Percentiles rank a stretch among this genome's conserved stretches.
phyloP scores from a whole-genome alignment of 2,797 vertebrate genomes.

The Enteromius radiatus region DNA sequence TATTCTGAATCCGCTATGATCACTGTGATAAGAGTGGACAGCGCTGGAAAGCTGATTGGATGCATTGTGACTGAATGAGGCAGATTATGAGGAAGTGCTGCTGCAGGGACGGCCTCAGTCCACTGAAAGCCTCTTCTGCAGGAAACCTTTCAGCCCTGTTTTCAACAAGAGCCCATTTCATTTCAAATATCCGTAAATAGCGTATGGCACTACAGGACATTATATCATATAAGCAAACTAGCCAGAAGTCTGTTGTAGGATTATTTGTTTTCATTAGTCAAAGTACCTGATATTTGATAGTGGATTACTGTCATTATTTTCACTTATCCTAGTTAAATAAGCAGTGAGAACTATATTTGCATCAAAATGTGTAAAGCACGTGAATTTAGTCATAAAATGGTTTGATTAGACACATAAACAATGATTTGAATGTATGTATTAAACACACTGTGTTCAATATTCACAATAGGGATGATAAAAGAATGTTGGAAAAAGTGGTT shows the following conservation, averaged over 20 bases:
- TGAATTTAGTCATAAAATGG: too few species aligned
- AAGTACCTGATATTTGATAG: neutral
- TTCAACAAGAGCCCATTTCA: conserved; percentile 35
- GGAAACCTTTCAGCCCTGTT: conserved; percentile 9
- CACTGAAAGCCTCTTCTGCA: conserved; percentile 31
- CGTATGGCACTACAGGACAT: neutral
- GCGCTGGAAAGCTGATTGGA: conserved; percentile 54
- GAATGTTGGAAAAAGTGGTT: neutral
- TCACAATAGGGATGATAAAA: neutral
- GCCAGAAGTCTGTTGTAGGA: conserved; percentile 6
- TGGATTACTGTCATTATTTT: neutral
- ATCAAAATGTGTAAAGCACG: neutral
- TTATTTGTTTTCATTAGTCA: conserved; percentile 28
- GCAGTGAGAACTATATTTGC: neutral
- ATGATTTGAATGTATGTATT: neutral
- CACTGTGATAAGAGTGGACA: conserved; percentile 50
- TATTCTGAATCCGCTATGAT: conserved; percentile 49
- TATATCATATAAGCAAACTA: conserved; percentile 20
- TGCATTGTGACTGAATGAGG: conserved; percentile 64
- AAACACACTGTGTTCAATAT: neutral
- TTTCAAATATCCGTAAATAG: conserved; percentile 20
- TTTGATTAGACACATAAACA: neutral
- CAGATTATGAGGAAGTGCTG: conserved; percentile 55
- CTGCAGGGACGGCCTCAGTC: conserved; percentile 25
- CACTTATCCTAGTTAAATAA: neutral